Base-by-base conservation (phyloP, 2,113 vertebrate species). In the Crotalus viridis region DNA sequence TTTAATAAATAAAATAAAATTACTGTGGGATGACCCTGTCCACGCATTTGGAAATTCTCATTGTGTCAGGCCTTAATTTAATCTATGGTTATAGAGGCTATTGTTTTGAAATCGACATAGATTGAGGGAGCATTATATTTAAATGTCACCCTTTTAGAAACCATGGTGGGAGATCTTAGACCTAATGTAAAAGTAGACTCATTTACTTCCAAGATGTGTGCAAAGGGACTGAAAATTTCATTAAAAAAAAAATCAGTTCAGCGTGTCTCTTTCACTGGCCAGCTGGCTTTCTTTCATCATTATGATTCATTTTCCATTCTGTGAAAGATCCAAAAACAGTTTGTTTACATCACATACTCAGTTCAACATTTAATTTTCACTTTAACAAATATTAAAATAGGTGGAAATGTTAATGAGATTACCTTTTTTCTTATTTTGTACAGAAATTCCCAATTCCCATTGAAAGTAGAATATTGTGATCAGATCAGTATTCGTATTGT, bases 361-460 rank as follows among this genome's bases (percentile, higher is more conserved):
- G 69, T 39, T 81, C 15, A 81, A 39, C 69, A 8, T 81, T 39
- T 39, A 39, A 81, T 81, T 81, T 81, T 81, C 33, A 39, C 85
- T 86, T 43, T 48, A 88, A 26, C 7, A 15, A 88, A 59, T 10
- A 48, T 46, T 56, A 33, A 69, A 64, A 69, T 39, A 46, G 21
- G 10, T 39, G 2, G 39, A 51, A 92, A 88, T 54, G 46, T 48
- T 87, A 54, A 54, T 91, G 26, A 87, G 26, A 51, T 26, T 26
- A n/a, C 87, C 17, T 91, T 26, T 10, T 1, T 57, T 56, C 13
- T 88, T 56, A 81, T 15, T 12, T 85, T 22, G 81, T 43, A 86
- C 43, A 55, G n/a, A 91, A 91, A 48, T 28, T 5, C 10, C 85
- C 87, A 95, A 93, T 64, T 28, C 61, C 26, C 61, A 89, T 93